Evolutionary conservation across 2,888 invertebrate species (phyloP).

Genomic region (Tubulanus polymorphus): DNA sequence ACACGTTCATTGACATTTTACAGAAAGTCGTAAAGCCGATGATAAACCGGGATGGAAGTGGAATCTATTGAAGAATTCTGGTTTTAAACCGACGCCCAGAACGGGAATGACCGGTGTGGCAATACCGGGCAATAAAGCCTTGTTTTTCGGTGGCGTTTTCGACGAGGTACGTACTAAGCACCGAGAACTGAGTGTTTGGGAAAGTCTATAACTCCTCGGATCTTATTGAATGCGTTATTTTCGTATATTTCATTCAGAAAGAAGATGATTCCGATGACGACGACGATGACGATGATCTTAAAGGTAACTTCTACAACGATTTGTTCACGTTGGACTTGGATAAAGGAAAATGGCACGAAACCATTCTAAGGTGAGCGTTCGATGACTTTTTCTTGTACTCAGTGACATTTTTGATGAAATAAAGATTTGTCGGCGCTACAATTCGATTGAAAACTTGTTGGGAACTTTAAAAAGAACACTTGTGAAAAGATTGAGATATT

Average conservation of each 20-base stretch:
- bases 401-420: too few species aligned
- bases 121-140: conserved; percentile 64
- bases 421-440: too few species aligned
- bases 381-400: too few species aligned
- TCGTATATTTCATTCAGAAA: not conserved
- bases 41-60: conserved; percentile 66
- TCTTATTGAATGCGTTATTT: not conserved
- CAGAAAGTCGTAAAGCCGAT: conserved; percentile 30
- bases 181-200: too few species aligned
- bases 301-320: conserved; percentile 78
- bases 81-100: conserved; percentile 63
- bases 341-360: conserved; percentile 68
- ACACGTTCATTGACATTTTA: not conserved
- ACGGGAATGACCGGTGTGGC: conserved; percentile 66
- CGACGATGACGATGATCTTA: conserved; percentile 72
- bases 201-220: too few species aligned
- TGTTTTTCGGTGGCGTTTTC: conserved; percentile 82
- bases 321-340: conserved; percentile 72
- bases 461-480: too few species aligned
- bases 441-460: too few species aligned
- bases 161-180: conserved; percentile 63
- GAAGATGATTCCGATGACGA: conserved; percentile 54
- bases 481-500: too few species aligned
- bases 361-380: conserved; percentile 56
- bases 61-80: conserved; percentile 65